A percentile compares a stretch with the other conserved stretches of the same genome.
Evolutionary conservation across 1,140 invertebrate genomes (phyloP).

Genomic region (Drosophila sechellia): DNA sequence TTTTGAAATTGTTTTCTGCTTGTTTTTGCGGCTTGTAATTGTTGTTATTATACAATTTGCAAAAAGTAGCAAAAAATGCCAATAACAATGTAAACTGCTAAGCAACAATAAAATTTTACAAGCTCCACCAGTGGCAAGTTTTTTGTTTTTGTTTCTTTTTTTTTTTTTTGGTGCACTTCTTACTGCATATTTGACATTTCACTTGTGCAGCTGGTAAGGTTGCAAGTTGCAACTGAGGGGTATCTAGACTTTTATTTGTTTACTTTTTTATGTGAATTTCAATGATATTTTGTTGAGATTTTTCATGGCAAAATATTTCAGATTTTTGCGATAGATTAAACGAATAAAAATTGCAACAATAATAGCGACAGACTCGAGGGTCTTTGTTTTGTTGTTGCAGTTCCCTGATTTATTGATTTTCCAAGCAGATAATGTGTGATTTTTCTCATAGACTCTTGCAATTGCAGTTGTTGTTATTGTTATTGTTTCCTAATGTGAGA

Average conservation of each 20-base stretch:
- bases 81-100: conserved; percentile 57
- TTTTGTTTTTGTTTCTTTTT: conserved; percentile 27
- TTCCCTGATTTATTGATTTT: conserved; percentile 80
- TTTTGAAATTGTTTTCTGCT: conserved; percentile 73
- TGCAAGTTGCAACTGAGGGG: conserved; percentile 14
- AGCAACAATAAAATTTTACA: conserved; percentile 56
- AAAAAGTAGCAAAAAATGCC: conserved; percentile 41
- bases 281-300: conserved; percentile 65
- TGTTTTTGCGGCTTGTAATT: conserved; percentile 71
- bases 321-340: conserved; percentile 50
- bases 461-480: conserved; percentile 39
- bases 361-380: conserved; percentile 11
- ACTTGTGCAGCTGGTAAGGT: conserved; percentile 44
- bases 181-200: conserved; percentile 79
- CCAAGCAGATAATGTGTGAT: conserved; percentile 79
- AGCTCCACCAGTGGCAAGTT: conserved; percentile 20
- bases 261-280: conserved; percentile 18
- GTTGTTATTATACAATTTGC: conserved; percentile 78
- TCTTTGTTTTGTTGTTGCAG: conserved; percentile 45
- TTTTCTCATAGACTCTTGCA: conserved; percentile 72
- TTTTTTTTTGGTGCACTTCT: conserved; percentile 33
- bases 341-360: conserved; percentile 5
- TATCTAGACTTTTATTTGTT: conserved; percentile 11
- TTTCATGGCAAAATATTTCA: conserved; percentile 72
- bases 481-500: conserved; percentile 74